phyloP scores from a whole-genome alignment of 1,140 invertebrate species.

The Brachionus sp. region DNA sequence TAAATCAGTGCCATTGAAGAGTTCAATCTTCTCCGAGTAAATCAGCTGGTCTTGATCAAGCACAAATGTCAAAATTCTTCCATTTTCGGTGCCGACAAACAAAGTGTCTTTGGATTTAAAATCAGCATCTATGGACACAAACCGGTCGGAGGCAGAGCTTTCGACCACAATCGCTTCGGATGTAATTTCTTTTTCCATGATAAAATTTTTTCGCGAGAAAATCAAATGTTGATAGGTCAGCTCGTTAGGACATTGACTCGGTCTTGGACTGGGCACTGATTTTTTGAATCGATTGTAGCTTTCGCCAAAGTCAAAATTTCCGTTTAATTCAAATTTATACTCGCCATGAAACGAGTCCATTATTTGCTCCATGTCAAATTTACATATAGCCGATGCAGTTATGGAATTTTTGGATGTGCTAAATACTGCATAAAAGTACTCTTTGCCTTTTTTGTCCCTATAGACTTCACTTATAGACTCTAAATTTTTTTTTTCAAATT shows the following conservation, averaged over 20 bases:
- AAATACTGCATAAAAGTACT: conserved; percentile 42
- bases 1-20: not conserved
- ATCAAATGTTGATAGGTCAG: conserved; percentile 34
- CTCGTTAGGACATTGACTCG: conserved; percentile 37
- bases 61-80: conserved; percentile 18
- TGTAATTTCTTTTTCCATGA: conserved; percentile 42
- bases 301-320: not conserved
- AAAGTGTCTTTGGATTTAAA: not conserved
- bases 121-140: conserved; percentile 28
- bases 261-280: conserved; percentile 15
- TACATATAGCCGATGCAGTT: conserved; percentile 29
- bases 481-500: not conserved
- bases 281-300: conserved; percentile 1
- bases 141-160: not conserved
- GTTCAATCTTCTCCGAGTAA: not conserved
- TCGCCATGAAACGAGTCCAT: conserved; percentile 44
- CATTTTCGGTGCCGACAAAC: conserved; percentile 28
- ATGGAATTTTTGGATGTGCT: not conserved
- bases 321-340: conserved; percentile 6
- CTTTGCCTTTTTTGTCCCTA: not conserved
- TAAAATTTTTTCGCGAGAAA: conserved; percentile 28
- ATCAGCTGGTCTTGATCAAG: not conserved
- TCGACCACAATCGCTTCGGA: conserved; percentile 36
- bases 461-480: not conserved
- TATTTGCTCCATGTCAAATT: conserved; percentile 31